Evolutionary conservation across 2,797 vertebrate genomes (phyloP).

Genomic region (Philypnodon macrostomus): DNA sequence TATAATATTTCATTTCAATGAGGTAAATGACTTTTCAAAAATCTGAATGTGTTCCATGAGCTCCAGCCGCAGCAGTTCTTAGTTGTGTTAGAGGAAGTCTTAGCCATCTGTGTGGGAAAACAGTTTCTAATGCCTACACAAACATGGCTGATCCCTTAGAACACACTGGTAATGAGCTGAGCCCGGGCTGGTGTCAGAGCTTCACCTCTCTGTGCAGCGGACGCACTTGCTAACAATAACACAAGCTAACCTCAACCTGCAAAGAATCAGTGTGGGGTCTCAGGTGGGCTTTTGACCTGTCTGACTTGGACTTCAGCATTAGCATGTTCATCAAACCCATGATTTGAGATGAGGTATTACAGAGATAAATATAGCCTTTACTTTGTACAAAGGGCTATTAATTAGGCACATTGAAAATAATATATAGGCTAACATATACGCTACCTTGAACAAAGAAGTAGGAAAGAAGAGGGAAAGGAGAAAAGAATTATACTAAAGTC

Average conservation of each 20-base stretch:
- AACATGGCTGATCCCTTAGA: conserved; percentile 54
- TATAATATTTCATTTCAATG: neutral
- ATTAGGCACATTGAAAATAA: no score
- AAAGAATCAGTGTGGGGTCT: no score
- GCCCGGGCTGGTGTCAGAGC: conserved; percentile 32
- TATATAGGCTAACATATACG: no score
- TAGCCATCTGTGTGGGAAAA: conserved; percentile 57
- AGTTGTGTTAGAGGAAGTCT: conserved; percentile 29
- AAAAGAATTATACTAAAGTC: no score
- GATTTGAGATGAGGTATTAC: no score
- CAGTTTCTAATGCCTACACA: conserved; percentile 41
- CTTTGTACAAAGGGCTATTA: no score
- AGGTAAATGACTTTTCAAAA: neutral
- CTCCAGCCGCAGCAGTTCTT: conserved; percentile 12
- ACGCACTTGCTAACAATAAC: no score
- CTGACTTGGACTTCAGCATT: neutral
- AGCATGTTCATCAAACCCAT: no score
- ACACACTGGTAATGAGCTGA: conserved; percentile 52
- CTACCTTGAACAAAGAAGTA: no score
- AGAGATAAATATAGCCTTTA: no score
- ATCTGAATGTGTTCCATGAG: neutral
- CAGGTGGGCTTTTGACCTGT: neutral
- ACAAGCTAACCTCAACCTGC: neutral
- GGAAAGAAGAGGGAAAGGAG: no score
- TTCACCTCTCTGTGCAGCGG: conserved; percentile 31